Percentiles rank a stretch among this genome's conserved stretches.
These are phyloP conservation scores for Spongilla lacustris DNA, from an alignment of 37 sponge, comb jelly and placozoan species.

Conservation along the genomic window DNA sequence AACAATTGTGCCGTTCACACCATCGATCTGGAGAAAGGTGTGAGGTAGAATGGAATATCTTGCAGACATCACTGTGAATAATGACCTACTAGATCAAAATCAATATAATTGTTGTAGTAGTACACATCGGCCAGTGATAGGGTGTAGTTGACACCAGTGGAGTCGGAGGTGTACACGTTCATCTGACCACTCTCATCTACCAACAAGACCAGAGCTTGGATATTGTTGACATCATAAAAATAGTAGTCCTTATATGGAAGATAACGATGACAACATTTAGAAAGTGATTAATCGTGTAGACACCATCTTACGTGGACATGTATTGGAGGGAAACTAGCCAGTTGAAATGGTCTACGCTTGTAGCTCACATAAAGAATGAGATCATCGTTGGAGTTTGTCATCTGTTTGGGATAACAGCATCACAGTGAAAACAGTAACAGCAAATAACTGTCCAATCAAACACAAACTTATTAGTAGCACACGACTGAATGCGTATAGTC, in stretches of 20 bases:
- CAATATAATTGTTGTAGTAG: background rate
- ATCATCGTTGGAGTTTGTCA: background rate
- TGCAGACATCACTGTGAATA: background rate
- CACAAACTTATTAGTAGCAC: slow-evolving; percentile 54
- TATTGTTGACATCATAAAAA: slow-evolving; percentile 8
- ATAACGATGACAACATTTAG: background rate
- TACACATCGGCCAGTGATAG: slow-evolving; percentile 62
- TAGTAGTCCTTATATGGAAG: background rate
- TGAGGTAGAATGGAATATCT: background rate
- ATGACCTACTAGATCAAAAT: slow-evolving; percentile 42
- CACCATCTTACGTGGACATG: slow-evolving; percentile 13
- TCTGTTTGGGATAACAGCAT: slow-evolving; percentile 10
- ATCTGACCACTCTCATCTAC: slow-evolving; percentile 33
- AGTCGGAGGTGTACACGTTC: slow-evolving; percentile 82
- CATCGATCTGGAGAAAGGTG: slow-evolving; percentile 40
- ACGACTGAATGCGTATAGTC: slow-evolving; percentile 72
- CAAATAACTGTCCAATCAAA: too few relatives aligned
- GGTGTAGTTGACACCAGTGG: slow-evolving; percentile 62
- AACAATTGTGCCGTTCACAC: slow-evolving; percentile 71
- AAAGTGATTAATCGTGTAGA: background rate
- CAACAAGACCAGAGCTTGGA: slow-evolving; percentile 71
- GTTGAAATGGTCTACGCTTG: slow-evolving; percentile 30
- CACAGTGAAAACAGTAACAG: too few relatives aligned
- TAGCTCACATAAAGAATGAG: slow-evolving; percentile 40
- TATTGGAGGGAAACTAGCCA: slow-evolving; percentile 35